Percentiles rank a stretch among this genome's conserved stretches.
Evolutionary conservation across 2,113 vertebrate species (phyloP).

Genomic region (Accipiter cooperii): DNA sequence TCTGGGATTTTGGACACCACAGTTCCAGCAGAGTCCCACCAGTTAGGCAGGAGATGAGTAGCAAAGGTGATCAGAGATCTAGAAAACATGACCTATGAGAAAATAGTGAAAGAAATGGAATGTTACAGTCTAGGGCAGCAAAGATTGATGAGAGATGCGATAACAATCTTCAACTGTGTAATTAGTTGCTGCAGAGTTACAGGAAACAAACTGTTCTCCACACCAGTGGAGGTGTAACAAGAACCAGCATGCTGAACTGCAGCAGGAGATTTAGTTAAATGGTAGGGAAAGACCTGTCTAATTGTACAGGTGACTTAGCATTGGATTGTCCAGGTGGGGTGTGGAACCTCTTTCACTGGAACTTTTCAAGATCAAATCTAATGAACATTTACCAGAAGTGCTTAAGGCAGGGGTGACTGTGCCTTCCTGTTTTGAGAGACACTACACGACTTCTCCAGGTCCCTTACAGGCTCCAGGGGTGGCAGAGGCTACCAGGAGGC

Average conservation of each 20-base stretch:
- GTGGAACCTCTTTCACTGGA: neutral
- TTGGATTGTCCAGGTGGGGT: neutral
- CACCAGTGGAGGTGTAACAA: neutral
- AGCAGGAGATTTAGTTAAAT: neutral
- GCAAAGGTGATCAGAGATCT: neutral
- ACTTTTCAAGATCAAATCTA: neutral
- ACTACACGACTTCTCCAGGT: neutral
- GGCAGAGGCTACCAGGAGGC: neutral
- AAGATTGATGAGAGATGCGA: constrained; percentile 4
- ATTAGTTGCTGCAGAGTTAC: neutral
- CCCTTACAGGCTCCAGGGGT: neutral
- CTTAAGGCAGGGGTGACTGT: neutral
- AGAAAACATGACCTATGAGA: neutral
- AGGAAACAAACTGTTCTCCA: neutral
- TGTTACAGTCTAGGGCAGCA: neutral
- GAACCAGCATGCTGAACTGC: neutral
- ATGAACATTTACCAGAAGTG: neutral
- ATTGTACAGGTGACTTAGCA: neutral
- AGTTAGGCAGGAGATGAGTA: neutral
- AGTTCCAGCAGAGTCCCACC: neutral
- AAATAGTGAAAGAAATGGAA: neutral
- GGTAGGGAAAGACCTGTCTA: neutral
- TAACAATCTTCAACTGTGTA: neutral
- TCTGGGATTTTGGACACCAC: neutral
- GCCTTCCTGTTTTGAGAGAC: neutral